These are phyloP conservation scores for Taenaris catops DNA, from an alignment of 2,888 invertebrate species.

Conservation along the genomic window DNA sequence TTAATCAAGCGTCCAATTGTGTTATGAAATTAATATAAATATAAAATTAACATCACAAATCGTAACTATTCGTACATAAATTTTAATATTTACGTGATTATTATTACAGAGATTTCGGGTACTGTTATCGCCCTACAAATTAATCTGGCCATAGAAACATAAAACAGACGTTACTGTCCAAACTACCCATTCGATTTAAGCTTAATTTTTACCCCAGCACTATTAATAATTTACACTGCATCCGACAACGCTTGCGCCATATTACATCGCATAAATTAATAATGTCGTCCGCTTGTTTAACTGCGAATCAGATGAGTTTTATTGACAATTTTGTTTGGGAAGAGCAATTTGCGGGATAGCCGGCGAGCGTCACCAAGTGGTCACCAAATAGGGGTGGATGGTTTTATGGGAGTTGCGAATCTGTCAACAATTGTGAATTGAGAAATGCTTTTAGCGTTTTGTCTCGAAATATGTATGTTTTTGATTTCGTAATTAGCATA, in stretches of 20 bases:
- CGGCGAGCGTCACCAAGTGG: conserved; percentile 69
- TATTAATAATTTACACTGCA: conserved; percentile 78
- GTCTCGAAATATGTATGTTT: background rate
- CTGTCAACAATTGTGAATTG: conserved; percentile 19
- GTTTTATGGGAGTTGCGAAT: conserved; percentile 21
- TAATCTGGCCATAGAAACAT: conserved; percentile 68
- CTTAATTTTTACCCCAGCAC: conserved; percentile 79
- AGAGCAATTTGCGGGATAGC: conserved; percentile 78
- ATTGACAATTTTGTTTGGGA: conserved; percentile 79
- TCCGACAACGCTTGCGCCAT: conserved; percentile 75
- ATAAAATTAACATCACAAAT: conserved; percentile 1
- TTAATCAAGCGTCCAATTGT: background rate
- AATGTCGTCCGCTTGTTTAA: conserved; percentile 78
- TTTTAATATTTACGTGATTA: conserved; percentile 19
- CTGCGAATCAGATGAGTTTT: conserved; percentile 80
- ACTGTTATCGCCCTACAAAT: conserved; percentile 57
- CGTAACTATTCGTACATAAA: too few relatives aligned
- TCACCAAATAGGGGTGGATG: conserved; percentile 62
- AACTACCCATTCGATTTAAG: conserved; percentile 78
- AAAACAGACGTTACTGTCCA: conserved; percentile 67
- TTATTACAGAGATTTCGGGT: conserved; percentile 31
- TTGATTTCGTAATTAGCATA: background rate
- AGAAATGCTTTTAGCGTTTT: conserved; percentile 6
- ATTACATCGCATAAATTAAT: conserved; percentile 80
- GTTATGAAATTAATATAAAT: too few relatives aligned